Percentiles rank a stretch among this genome's conserved stretches.
Conservation (phyloP, 1,140 invertebrate genomes). For the Trinorchestia longiramus region DNA sequence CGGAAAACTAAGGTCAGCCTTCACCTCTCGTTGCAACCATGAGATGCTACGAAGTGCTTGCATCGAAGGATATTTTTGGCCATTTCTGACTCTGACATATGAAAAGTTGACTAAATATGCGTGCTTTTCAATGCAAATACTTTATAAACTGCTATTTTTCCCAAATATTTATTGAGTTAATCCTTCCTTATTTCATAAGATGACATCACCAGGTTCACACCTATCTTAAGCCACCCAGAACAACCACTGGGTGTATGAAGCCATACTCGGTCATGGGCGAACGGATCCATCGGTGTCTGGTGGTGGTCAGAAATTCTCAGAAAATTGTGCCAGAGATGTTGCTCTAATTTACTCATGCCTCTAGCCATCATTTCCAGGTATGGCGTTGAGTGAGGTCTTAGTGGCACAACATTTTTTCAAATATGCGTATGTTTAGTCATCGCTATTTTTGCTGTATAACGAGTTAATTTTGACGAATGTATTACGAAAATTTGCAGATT, state of each 20-base stretch:
- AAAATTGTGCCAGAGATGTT: not conserved
- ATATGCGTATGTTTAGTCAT: not conserved
- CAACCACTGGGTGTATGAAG: not conserved
- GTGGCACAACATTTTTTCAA: not conserved
- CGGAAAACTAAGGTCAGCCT: not conserved
- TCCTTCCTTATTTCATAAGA: not conserved
- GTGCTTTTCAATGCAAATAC: not conserved
- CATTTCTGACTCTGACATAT: not conserved
- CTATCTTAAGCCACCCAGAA: not conserved
- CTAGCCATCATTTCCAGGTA: constrained; percentile 24
- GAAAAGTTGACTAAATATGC: not conserved
- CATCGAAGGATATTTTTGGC: not conserved
- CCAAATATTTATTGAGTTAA: not conserved
- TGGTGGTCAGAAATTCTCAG: not conserved
- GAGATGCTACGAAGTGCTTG: not conserved
- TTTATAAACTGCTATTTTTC: not conserved
- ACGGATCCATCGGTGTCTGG: not conserved
- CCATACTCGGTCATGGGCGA: not conserved
- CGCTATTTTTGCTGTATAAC: not conserved
- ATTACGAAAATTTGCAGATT: not conserved
- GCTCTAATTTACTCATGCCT: constrained; percentile 47
- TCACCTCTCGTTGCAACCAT: not conserved
- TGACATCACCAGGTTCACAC: not conserved
- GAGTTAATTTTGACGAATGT: not conserved
- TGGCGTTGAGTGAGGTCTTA: not conserved